Evolutionary conservation across 1,140 invertebrate genomes (phyloP).

Genomic region (Hyles euphorbiae): DNA sequence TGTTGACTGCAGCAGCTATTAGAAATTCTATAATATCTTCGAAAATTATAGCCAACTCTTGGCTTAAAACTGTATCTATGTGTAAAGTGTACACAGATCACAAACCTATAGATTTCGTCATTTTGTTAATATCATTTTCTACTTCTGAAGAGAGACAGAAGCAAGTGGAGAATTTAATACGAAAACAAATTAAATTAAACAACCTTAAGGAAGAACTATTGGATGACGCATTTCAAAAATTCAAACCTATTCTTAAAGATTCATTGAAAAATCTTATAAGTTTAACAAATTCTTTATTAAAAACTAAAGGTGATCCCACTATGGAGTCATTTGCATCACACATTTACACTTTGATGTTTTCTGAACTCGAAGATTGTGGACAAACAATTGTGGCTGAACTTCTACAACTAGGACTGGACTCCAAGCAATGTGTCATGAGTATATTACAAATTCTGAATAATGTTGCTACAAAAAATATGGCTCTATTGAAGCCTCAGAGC

Average conservation of each 20-base stretch:
- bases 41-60: conserved; percentile 55
- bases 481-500: conserved; percentile 58
- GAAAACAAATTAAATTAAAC: conserved; percentile 60
- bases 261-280: conserved; percentile 54
- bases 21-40: conserved; percentile 63
- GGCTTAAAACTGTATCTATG: conserved; percentile 58
- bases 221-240: conserved; percentile 56
- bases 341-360: conserved; percentile 60
- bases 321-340: conserved; percentile 58
- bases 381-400: conserved; percentile 56
- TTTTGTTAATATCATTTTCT: conserved; percentile 60
- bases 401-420: conserved; percentile 50
- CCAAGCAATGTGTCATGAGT: conserved; percentile 52
- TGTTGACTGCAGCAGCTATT: conserved; percentile 61
- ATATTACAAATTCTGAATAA: conserved; percentile 60
- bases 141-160: conserved; percentile 59
- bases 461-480: conserved; percentile 57
- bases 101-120: conserved; percentile 66
- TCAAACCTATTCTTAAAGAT: conserved; percentile 59
- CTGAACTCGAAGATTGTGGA: conserved; percentile 49
- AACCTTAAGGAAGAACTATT: conserved; percentile 56
- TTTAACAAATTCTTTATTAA: conserved; percentile 55
- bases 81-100: conserved; percentile 54
- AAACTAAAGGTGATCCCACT: conserved; percentile 44
- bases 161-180: conserved; percentile 55